A percentile compares a stretch with the other conserved stretches of the same genome.
Conservation (phyloP, 2,797 vertebrate species). For the Hylomyscus alleni region DNA sequence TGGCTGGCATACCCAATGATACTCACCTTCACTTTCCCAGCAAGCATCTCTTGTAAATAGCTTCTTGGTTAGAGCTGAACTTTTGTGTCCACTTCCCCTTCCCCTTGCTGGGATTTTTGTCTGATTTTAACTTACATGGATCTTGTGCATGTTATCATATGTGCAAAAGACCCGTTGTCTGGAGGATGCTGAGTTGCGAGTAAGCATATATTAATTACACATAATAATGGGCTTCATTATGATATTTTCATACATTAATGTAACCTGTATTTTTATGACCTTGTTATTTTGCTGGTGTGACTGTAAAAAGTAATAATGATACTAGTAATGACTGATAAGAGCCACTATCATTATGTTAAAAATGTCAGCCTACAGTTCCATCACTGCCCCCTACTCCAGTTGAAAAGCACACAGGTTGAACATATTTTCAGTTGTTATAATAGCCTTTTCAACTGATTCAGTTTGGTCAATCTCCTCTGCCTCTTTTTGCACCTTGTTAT, state of each 20-base stretch:
- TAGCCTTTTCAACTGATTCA: neutral
- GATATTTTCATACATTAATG: neutral
- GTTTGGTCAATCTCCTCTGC: neutral
- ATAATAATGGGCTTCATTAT: neutral
- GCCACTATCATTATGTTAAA: slow-evolving; percentile 20
- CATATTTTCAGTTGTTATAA: neutral
- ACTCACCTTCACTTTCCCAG: neutral
- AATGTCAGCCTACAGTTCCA: neutral
- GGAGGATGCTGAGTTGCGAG: neutral
- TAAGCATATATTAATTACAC: neutral
- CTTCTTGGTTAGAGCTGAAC: neutral
- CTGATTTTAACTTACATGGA: neutral
- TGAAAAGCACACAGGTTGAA: neutral
- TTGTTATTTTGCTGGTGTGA: neutral
- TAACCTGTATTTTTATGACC: neutral
- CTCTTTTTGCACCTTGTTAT: neutral
- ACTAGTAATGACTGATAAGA: slow-evolving; percentile 14
- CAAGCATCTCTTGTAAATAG: neutral
- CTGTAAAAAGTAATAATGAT: neutral
- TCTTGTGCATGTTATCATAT: neutral
- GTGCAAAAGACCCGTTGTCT: neutral
- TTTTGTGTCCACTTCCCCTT: too few relatives aligned
- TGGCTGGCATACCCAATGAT: too few relatives aligned
- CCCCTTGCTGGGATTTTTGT: neutral
- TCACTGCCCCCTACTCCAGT: neutral